phyloP scores from a whole-genome alignment of 2,113 vertebrate genomes.

The Plecotus auritus region DNA sequence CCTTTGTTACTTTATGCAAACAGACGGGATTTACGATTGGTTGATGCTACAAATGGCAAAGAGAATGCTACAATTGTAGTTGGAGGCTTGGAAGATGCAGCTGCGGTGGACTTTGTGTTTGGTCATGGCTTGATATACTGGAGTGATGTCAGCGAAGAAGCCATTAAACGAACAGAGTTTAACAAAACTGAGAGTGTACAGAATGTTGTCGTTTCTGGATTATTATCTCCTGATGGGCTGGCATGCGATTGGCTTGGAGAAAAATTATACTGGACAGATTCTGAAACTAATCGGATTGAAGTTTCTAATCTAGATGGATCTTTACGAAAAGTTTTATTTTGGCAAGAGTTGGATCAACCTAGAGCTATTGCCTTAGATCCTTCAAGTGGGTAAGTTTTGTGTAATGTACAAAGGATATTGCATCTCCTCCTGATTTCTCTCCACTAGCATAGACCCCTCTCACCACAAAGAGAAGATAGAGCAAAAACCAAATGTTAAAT shows the following conservation, averaged over 20 bases:
- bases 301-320: constrained; percentile 94
- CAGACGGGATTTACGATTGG: constrained; percentile 92
- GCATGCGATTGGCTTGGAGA: constrained; percentile 97
- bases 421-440: background rate
- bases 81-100: constrained; percentile 94
- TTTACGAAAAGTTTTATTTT: constrained; percentile 94
- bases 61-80: constrained; percentile 94
- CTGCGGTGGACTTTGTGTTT: constrained; percentile 95
- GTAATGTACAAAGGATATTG: background rate
- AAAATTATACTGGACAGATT: constrained; percentile 98
- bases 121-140: constrained; percentile 92
- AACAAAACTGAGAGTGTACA: constrained; percentile 86
- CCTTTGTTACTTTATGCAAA: constrained; percentile 96
- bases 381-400: constrained; percentile 90
- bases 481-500: background rate
- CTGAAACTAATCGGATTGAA: constrained; percentile 96
- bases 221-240: constrained; percentile 95
- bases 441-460: background rate
- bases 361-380: constrained; percentile 97
- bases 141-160: constrained; percentile 98
- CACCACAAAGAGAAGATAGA: background rate
- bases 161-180: constrained; percentile 93
- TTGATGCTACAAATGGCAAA: constrained; percentile 88
- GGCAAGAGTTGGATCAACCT: constrained; percentile 98
- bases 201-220: constrained; percentile 89